phyloP scores from a whole-genome alignment of 2,113 vertebrate genomes.

The Rhinopomastus cyanomelas region DNA sequence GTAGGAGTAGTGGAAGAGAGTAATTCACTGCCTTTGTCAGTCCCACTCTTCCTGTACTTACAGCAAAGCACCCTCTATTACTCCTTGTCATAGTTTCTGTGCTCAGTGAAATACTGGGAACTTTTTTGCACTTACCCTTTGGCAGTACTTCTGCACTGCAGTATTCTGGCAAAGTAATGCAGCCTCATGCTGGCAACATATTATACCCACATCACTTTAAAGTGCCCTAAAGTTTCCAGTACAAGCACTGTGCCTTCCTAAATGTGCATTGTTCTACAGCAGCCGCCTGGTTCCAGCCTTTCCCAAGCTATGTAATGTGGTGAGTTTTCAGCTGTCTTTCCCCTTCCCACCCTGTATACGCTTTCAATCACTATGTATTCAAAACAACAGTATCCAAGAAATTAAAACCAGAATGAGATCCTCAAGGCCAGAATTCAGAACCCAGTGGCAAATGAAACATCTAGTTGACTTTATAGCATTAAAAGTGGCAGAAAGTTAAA shows the following conservation, averaged over 20 bases:
- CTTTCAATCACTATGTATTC: conserved; percentile 6
- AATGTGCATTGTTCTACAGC: conserved; percentile 25
- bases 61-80: not conserved
- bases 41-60: not conserved
- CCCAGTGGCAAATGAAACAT: not conserved
- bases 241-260: not conserved
- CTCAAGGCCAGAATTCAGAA: not conserved
- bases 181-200: not conserved
- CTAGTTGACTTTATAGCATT: not conserved
- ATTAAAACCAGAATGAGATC: conserved; percentile 36
- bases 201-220: conserved; percentile 20
- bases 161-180: not conserved
- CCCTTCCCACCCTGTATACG: not conserved
- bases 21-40: not conserved
- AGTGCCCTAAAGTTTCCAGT: not conserved
- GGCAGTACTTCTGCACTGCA: not conserved
- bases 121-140: not conserved
- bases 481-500: not conserved
- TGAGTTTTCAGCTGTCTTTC: not conserved
- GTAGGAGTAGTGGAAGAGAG: not conserved
- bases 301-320: not conserved
- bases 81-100: not conserved
- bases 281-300: not conserved
- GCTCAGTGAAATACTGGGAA: not conserved
- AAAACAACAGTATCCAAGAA: conserved; percentile 28